Percentiles rank a stretch among this genome's conserved stretches.
These are phyloP conservation scores for Florisuga fusca DNA, from an alignment of 2,797 vertebrate genomes.

Conservation along the genomic window DNA sequence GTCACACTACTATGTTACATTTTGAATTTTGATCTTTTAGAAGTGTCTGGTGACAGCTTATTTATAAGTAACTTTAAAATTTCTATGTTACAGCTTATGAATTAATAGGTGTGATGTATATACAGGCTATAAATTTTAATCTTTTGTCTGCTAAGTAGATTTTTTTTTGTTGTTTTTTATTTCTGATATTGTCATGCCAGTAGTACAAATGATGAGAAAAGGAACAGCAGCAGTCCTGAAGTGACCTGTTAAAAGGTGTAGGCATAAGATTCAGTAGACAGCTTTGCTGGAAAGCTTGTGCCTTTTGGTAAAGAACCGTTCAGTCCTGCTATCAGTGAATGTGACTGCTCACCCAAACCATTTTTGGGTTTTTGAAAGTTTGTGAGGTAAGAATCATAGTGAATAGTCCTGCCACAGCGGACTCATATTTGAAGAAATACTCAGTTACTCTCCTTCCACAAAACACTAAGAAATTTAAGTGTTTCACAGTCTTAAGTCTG, in stretches of 20 bases:
- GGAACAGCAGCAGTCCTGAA: not conserved
- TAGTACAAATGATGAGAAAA: not conserved
- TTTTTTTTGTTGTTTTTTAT: no score
- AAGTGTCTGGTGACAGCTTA: not conserved
- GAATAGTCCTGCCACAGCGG: not conserved
- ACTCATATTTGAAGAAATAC: not conserved
- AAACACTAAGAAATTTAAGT: not conserved
- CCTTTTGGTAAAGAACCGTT: not conserved
- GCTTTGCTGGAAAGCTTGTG: not conserved
- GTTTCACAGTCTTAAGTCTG: not conserved
- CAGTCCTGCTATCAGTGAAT: not conserved
- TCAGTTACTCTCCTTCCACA: not conserved
- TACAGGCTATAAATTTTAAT: not conserved
- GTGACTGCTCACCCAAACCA: not conserved
- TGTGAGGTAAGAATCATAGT: not conserved
- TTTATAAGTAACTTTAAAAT: not conserved
- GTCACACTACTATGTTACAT: not conserved
- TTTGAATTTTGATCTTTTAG: not conserved
- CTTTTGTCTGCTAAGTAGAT: not conserved
- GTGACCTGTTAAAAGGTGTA: not conserved
- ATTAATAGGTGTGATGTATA: not conserved
- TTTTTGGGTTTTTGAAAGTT: not conserved
- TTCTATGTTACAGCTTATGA: not conserved
- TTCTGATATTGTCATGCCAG: not conserved
- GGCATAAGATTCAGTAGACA: not conserved